Conservation (phyloP, 2,113 vertebrate genomes). For the Ciconia stormi region DNA sequence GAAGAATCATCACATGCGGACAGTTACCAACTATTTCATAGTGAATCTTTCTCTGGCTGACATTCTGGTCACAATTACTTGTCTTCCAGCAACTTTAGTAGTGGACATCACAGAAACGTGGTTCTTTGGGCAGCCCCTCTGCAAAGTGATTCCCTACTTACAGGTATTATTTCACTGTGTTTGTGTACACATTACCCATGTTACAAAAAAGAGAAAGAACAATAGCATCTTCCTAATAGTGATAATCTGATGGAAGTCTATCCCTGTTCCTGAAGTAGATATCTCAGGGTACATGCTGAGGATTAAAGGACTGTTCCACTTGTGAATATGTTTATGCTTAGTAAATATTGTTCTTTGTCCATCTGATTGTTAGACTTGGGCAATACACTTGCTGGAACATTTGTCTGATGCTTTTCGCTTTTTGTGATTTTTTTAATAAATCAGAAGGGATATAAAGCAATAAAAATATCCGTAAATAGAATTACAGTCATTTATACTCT, state of each 20-base stretch:
- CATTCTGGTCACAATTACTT: constrained; percentile 94
- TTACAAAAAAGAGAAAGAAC: not conserved
- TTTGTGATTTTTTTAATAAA: not conserved
- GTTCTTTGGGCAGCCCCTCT: constrained; percentile 93
- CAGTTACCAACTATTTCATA: constrained; percentile 98
- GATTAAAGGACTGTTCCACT: not conserved
- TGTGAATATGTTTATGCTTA: not conserved
- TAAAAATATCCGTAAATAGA: not conserved
- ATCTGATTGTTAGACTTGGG: not conserved
- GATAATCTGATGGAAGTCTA: not conserved
- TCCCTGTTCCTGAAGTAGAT: not conserved
- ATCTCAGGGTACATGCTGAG: not conserved
- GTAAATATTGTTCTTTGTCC: not conserved
- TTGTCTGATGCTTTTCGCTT: not conserved
- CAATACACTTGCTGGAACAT: not conserved
- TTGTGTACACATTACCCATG: not conserved
- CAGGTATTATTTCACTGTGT: constrained; percentile 79
- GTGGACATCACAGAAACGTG: constrained; percentile 98
- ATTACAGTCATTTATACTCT: not conserved
- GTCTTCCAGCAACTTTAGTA: constrained; percentile 93
- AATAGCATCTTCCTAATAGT: not conserved
- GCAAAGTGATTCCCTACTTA: constrained; percentile 93
- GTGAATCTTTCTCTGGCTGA: constrained; percentile 96
- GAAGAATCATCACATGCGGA: constrained; percentile 97
- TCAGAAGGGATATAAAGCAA: not conserved